Evolutionary conservation across 2,797 vertebrate genomes (phyloP).

Genomic region (Enteromius trimaculatus): DNA sequence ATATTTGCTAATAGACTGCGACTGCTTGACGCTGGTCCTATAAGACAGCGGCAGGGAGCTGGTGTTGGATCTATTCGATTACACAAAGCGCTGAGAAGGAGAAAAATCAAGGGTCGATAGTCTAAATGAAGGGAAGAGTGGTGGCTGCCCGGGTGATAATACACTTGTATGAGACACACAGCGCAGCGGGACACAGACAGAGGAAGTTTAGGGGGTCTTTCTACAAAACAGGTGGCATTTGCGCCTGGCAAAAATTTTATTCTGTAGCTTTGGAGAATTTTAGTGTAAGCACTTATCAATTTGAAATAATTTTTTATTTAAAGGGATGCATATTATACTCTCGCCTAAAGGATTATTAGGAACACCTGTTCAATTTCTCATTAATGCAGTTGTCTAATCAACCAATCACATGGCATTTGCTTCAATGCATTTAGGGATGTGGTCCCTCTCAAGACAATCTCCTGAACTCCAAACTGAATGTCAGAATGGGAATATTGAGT

Average conservation of each 20-base stretch:
- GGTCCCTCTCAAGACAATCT: too few relatives aligned
- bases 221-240: not conserved
- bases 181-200: not conserved
- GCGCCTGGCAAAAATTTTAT: not conserved
- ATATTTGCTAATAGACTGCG: constrained; percentile 38
- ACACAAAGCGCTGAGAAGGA: constrained; percentile 28
- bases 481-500: too few relatives aligned
- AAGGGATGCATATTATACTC: too few relatives aligned
- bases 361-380: too few relatives aligned
- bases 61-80: constrained; percentile 24
- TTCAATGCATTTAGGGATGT: too few relatives aligned
- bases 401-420: too few relatives aligned
- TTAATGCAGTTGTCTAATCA: too few relatives aligned
- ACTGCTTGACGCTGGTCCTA: constrained; percentile 25
- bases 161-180: not conserved
- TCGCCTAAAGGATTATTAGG: too few relatives aligned
- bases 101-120: constrained; percentile 20
- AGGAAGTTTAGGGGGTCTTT: not conserved
- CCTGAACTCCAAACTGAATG: too few relatives aligned
- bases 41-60: constrained; percentile 9
- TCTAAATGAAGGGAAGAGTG: constrained; percentile 11
- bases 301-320: not conserved
- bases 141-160: constrained; percentile 10
- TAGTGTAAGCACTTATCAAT: not conserved
- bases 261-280: not conserved